phyloP scores from a whole-genome alignment of 2,888 invertebrate species.

The Chrysolina americana region DNA sequence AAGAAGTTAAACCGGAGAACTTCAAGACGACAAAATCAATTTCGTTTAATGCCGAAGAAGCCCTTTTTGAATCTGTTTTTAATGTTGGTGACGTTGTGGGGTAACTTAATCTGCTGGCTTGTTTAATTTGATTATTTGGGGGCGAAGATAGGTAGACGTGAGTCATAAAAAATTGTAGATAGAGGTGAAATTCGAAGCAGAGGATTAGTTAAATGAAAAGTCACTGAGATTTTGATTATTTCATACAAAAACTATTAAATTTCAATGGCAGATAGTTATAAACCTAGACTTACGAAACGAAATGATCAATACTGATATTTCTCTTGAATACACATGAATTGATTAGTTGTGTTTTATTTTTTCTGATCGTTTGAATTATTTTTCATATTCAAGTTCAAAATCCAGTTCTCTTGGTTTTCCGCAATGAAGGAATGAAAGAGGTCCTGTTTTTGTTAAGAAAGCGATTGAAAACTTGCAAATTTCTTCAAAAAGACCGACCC shows the following conservation, averaged over 20 bases:
- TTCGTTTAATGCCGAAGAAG: conserved; percentile 23
- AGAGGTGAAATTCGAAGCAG: neutral
- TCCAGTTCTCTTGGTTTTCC: too few relatives aligned
- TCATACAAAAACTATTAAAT: neutral
- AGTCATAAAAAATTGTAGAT: neutral
- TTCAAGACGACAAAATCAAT: conserved; percentile 28
- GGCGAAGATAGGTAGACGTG: neutral
- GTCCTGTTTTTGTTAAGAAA: too few relatives aligned
- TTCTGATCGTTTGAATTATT: too few relatives aligned
- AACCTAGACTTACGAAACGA: too few relatives aligned
- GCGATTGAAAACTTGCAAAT: too few relatives aligned
- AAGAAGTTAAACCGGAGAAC: conserved; percentile 23
- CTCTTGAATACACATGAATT: too few relatives aligned
- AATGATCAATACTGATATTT: too few relatives aligned
- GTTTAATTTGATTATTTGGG: conserved; percentile 10
- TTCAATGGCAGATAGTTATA: neutral
- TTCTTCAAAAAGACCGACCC: too few relatives aligned
- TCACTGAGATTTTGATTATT: neutral
- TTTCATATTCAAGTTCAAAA: too few relatives aligned
- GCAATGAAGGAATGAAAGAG: too few relatives aligned
- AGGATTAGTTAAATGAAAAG: neutral
- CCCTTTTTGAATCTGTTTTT: conserved; percentile 8
- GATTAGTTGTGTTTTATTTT: too few relatives aligned
- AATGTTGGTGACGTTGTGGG: conserved; percentile 11
- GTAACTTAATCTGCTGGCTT: neutral